These are phyloP conservation scores for Tinea pellionella DNA, from an alignment of 2,888 invertebrate species.

Conservation along the genomic window DNA sequence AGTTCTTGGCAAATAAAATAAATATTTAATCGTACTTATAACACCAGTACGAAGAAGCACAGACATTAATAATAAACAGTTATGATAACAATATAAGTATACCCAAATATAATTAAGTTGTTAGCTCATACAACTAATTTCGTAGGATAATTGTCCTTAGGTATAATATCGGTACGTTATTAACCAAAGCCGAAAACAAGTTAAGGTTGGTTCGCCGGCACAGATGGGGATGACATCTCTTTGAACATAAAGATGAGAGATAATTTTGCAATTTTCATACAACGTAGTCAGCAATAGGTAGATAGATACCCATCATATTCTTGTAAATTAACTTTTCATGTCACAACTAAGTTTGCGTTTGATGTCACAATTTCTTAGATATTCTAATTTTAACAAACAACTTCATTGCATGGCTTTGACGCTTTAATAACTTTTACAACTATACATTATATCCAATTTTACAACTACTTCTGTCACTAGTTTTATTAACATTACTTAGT, in stretches of 20 bases:
- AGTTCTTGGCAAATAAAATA: too few relatives aligned
- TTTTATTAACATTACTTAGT: too few relatives aligned
- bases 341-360: constrained; percentile 10
- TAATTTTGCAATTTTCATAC: constrained; percentile 65
- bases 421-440: neutral
- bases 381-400: neutral
- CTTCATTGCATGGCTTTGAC: neutral
- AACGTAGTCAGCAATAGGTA: constrained; percentile 50
- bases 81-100: neutral
- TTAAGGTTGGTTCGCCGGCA: constrained; percentile 1
- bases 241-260: constrained; percentile 66
- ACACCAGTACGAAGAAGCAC: neutral
- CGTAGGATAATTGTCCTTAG: neutral
- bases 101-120: neutral
- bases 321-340: constrained; percentile 46
- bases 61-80: neutral
- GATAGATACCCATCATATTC: constrained; percentile 47
- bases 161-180: constrained; percentile 6
- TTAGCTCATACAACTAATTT: neutral
- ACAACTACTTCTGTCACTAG: neutral
- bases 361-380: constrained; percentile 4
- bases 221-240: constrained; percentile 62
- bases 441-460: neutral
- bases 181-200: constrained; percentile 4
- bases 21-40: too few relatives aligned